Conservation (phyloP, 2,888 invertebrate species). For the Pachycephus smyrnensis region DNA sequence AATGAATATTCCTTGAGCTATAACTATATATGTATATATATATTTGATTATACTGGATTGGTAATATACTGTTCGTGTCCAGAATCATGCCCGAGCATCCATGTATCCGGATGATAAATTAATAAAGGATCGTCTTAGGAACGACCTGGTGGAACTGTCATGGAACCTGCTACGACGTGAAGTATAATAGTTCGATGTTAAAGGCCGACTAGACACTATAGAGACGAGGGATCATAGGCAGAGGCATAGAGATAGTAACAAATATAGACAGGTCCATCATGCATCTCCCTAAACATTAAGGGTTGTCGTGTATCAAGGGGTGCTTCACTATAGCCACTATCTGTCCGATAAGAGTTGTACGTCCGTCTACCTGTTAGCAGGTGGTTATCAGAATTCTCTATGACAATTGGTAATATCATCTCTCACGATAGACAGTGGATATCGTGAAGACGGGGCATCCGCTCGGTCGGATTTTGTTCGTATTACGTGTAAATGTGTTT, state of each 20-base stretch:
- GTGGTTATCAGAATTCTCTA: not conserved
- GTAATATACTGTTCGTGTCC: not conserved
- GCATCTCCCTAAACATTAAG: conserved; percentile 53
- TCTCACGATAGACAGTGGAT: not conserved
- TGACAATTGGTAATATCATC: not conserved
- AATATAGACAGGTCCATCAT: conserved; percentile 48
- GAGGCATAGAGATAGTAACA: conserved; percentile 34
- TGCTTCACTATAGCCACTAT: not conserved
- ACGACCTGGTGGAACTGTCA: not conserved
- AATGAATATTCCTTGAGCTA: not conserved
- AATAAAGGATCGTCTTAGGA: not conserved
- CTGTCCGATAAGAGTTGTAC: not conserved
- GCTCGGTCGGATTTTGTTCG: not conserved
- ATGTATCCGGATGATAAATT: not conserved
- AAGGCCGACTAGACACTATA: conserved; percentile 9
- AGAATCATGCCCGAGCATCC: no score
- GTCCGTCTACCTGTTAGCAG: no score
- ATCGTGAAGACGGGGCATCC: not conserved
- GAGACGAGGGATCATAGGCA: conserved; percentile 17
- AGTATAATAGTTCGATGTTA: not conserved
- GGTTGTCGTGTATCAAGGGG: not conserved
- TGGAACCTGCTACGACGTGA: not conserved
- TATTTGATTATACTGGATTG: not conserved
- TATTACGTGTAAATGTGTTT: not conserved
- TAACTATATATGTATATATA: not conserved